Evolutionary conservation across 2,888 invertebrate species (phyloP), one percentile per base, ranked within the genome.

Genomic region (Drosophila lutescens): DNA sequence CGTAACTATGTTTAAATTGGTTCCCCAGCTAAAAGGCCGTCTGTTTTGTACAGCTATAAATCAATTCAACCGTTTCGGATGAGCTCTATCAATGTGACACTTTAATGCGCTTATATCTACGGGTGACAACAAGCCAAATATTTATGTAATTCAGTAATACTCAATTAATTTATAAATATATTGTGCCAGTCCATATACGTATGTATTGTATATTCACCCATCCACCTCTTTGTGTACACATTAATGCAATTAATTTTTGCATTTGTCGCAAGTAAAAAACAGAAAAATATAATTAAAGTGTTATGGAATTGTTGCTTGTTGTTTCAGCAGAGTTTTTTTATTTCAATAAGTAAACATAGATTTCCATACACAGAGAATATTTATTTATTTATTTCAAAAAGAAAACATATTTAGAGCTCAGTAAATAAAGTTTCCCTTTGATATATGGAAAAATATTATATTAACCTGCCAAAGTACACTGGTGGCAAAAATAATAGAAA

Each of bases 111-210:
- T 77, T 79, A 73, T 60, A 38, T 51, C 59, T 46, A 20, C 40
- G 12, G 50, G 47, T 38, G 20, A 54, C 47, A 40, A 68, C 79
- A 76, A 76, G 57, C 76, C 76, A 81, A 82, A 78, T 60, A 79
- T 78, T 81, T 67, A 73, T 74, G 62, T 63, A 77, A 75, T 71
- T 62, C 54, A 36, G 43, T 38, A 47, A 60, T 74, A 76, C 74
- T 80, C 80, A 78, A 83, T 80, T 83, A 82, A 80, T 72, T 80
- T 74, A 74, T 74, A 82, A 74, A 78, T 74, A 76, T 76, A 66
- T 30, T 30, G 30, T 30, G 0, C 56, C 15, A 36, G 8, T 43
- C 20, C 10, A 13, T 23, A 32, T 23, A 47, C 15, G 6, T 55
- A 17, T 34, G 12, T 34, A 34, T 34, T 30, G 8, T 1, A 12